A percentile compares a stretch with the other conserved stretches of the same genome.
Conservation (phyloP, 2,888 invertebrate species). For the Caenorhabditis panamensis region DNA sequence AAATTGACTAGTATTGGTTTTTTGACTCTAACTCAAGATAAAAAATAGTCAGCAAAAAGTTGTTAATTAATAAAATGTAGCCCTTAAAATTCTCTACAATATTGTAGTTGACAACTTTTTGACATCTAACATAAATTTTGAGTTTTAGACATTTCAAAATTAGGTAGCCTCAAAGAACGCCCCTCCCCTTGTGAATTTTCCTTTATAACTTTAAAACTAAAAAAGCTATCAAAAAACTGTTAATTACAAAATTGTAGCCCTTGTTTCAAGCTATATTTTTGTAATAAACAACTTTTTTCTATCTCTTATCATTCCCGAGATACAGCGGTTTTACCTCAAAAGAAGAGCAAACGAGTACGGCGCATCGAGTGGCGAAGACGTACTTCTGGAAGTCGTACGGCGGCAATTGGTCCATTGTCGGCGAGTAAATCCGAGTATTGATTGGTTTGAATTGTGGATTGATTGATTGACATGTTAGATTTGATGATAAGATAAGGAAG, state of each 20-base stretch:
- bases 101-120: conserved; percentile 1
- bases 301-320: background rate
- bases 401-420: conserved; percentile 44
- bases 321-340: conserved; percentile 26
- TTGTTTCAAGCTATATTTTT: too few species aligned
- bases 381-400: conserved; percentile 59
- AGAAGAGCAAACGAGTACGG: conserved; percentile 47
- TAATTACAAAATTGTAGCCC: background rate
- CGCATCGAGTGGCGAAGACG: conserved; percentile 37
- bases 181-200: too few species aligned
- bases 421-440: background rate
- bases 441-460: too few species aligned
- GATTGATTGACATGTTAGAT: too few species aligned
- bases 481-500: too few species aligned
- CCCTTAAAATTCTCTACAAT: background rate
- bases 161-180: background rate
- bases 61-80: background rate
- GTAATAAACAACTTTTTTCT: too few species aligned
- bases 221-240: background rate
- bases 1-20: too few species aligned
- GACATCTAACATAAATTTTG: background rate
- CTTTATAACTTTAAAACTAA: too few species aligned
- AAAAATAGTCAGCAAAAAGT: background rate
- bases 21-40: background rate
- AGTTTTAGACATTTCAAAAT: background rate